These are phyloP conservation scores for Hylaeus volcanicus DNA, from an alignment of 1,140 invertebrate species.

Conservation along the genomic window DNA sequence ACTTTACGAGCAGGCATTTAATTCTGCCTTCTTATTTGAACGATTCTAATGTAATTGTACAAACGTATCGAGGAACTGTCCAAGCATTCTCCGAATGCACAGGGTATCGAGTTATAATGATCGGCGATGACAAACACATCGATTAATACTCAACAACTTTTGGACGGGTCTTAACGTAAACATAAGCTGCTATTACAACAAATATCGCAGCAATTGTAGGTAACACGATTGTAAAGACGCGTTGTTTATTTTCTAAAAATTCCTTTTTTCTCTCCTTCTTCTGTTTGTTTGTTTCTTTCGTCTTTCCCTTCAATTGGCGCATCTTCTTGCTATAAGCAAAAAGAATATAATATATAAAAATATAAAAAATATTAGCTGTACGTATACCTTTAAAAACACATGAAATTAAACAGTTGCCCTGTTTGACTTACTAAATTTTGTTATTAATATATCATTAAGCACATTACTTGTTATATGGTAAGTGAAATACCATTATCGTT, in stretches of 20 bases:
- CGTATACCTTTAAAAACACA: background rate
- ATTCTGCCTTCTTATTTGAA: conserved; percentile 39
- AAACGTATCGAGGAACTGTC: conserved; percentile 50
- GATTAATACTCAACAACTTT: conserved; percentile 76
- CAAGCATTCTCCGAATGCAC: conserved; percentile 44
- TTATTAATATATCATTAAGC: background rate
- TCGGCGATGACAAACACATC: conserved; percentile 40
- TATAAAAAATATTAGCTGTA: too few species aligned
- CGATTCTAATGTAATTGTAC: conserved; percentile 36
- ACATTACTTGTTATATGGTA: background rate
- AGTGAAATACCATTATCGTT: background rate
- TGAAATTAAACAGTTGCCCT: background rate
- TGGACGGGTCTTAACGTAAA: conserved; percentile 89
- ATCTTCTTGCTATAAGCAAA: conserved; percentile 77
- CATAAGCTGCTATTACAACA: conserved; percentile 87
- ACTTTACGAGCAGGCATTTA: conserved; percentile 2
- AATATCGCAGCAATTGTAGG: conserved; percentile 86
- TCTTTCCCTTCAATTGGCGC: conserved; percentile 89
- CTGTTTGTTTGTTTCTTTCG: conserved; percentile 91
- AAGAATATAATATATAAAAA: background rate
- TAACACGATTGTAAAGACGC: conserved; percentile 88
- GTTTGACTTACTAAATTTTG: background rate
- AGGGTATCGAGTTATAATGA: conserved; percentile 38
- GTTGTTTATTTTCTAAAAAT: conserved; percentile 88
- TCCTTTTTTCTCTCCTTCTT: conserved; percentile 91